Base-by-base conservation (phyloP, 1,140 invertebrate genomes). In the Bacillus rossius region DNA sequence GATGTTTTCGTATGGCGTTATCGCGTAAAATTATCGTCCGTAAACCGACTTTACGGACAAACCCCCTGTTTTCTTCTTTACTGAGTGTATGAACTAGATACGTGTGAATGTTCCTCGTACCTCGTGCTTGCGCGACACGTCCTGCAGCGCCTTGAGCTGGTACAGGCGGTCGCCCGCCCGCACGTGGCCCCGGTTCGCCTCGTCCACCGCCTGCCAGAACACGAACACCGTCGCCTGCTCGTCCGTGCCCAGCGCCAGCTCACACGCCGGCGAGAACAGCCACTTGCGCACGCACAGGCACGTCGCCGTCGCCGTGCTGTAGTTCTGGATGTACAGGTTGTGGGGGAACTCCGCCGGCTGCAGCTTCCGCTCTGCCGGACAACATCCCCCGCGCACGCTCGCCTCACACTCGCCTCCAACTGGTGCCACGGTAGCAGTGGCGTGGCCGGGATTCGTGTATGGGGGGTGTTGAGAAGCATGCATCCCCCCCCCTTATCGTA, bases 311-410 rank as follows among this genome's bases (percentile, higher is more conserved):
- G 96, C 96, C n/a, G 96, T 99, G 61, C 92, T 96, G 70, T 99
- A 99, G 76, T 99, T 99, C 78, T 99, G 95, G 64, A 99, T 96
- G 73, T 99, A 99, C 48, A 99, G 79, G 67, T 95, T 94, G 75
- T 99, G 96, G 0, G 96, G 96, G 62, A 94, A 92, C 77, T 99
- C 97, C 69, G 90, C 87, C 1, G 91, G 84, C 65, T 93, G 89
- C 48, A 99, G 75, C 77, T 98, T 98, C 51, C 97, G 83, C 75
- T 99, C 95, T 94, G 75, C 38, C 77, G 40, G 10, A 34, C 29
- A 34, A 34, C 29, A 34, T 34, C 10, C 29, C 10, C 10, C 29
- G 10, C 29, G n/a, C n/a, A n/a, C n/a, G n/a, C n/a, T n/a, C n/a
- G n/a, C n/a, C n/a, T n/a, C n/a, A n/a, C n/a, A n/a, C n/a, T n/a